Percentiles rank a stretch among this genome's conserved stretches.
These are phyloP conservation scores for Drosophila nannoptera DNA, from an alignment of 1,140 invertebrate genomes.

Conservation along the genomic window DNA sequence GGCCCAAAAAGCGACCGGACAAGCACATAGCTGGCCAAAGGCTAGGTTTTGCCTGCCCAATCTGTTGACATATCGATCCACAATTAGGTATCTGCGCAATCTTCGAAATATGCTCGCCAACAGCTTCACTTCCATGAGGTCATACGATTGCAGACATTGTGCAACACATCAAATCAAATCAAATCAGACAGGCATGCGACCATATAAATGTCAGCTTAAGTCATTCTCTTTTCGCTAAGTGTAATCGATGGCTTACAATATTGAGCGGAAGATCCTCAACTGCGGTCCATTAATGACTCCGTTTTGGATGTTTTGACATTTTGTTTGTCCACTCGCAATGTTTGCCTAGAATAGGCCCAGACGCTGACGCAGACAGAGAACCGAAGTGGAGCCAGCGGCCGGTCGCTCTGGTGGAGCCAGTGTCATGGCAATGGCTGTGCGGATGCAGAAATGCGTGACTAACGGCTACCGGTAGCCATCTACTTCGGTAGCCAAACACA, in stretches of 20 bases:
- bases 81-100: conserved; percentile 59
- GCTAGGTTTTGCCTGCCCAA: conserved; percentile 27
- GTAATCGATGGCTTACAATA: background rate
- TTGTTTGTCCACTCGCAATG: conserved; percentile 58
- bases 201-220: background rate
- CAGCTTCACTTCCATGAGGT: background rate
- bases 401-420: background rate
- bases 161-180: background rate
- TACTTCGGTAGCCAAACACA: conserved; percentile 76
- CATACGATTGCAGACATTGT: too few relatives aligned
- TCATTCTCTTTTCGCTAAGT: background rate
- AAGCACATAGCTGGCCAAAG: conserved; percentile 29
- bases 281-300: conserved; percentile 71
- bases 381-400: conserved; percentile 9
- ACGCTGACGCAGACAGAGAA: conserved; percentile 21
- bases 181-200: background rate
- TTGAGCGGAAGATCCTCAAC: conserved; percentile 30
- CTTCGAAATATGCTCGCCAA: conserved; percentile 7
- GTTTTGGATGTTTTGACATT: conserved; percentile 73
- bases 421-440: conserved; percentile 29
- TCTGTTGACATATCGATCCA: conserved; percentile 42
- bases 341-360: conserved; percentile 46
- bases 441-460: conserved; percentile 76
- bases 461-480: conserved; percentile 76
- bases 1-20: conserved; percentile 39